A percentile compares a stretch with the other conserved stretches of the same genome.
These are phyloP conservation scores for Catamblyrhynchus diadema DNA, from an alignment of 2,797 vertebrate species.

Conservation along the genomic window DNA sequence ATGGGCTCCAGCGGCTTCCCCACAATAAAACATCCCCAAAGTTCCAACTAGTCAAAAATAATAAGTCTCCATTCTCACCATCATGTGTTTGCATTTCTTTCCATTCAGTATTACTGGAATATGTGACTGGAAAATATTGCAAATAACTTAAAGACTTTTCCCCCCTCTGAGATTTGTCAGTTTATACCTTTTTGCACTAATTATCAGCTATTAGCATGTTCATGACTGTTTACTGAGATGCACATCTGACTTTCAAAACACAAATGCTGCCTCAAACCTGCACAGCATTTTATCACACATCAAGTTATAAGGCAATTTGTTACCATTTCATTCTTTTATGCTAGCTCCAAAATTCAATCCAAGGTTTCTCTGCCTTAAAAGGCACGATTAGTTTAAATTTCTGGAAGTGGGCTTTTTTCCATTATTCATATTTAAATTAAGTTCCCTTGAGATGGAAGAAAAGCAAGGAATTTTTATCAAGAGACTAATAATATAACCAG, in stretches of 20 bases:
- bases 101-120: background rate
- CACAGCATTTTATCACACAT: background rate
- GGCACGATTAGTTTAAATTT: conserved; percentile 58
- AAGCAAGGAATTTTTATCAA: conserved; percentile 73
- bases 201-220: background rate
- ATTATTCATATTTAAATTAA: conserved; percentile 77
- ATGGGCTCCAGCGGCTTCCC: background rate
- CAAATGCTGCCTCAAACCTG: background rate
- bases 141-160: background rate
- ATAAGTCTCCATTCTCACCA: background rate
- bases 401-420: conserved; percentile 52
- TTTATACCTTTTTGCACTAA: background rate
- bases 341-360: conserved; percentile 27
- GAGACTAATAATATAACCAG: conserved; percentile 71
- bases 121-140: background rate
- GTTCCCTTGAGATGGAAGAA: conserved; percentile 73
- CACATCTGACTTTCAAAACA: background rate
- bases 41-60: background rate
- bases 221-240: background rate
- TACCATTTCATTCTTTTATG: conserved; percentile 19
- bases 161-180: background rate
- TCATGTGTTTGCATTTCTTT: background rate
- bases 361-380: conserved; percentile 53
- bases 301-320: background rate
- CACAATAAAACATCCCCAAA: background rate